Conservation (phyloP, 1,140 invertebrate species). For the Calliphora vicina region DNA sequence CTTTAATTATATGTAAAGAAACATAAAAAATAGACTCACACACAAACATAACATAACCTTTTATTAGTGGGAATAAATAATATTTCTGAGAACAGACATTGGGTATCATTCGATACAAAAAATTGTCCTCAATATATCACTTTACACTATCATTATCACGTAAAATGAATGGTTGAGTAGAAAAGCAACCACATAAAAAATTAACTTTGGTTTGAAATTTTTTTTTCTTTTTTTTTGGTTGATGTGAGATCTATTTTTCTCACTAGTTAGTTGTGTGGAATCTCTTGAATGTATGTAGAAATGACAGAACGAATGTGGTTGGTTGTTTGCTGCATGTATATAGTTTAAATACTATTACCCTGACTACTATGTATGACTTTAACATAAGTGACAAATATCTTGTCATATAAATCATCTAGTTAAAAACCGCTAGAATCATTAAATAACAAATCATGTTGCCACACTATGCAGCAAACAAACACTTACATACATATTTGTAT, state of each 20-base stretch:
- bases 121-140: constrained; percentile 34
- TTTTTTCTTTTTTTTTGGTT: not conserved
- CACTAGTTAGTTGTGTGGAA: not conserved
- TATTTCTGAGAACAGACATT: not conserved
- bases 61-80: constrained; percentile 26
- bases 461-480: not conserved
- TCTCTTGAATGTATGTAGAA: not conserved
- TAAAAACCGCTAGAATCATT: constrained; percentile 33
- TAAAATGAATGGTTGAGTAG: not conserved
- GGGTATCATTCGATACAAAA: not conserved
- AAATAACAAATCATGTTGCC: constrained; percentile 32
- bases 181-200: not conserved
- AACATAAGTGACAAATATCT: constrained; percentile 30
- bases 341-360: not conserved
- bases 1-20: not conserved
- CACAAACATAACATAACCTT: not conserved
- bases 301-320: too few species aligned
- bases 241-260: constrained; percentile 1
- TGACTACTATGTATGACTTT: not conserved
- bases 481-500: not conserved
- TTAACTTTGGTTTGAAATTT: not conserved
- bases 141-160: constrained; percentile 34
- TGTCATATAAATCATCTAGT: constrained; percentile 29
- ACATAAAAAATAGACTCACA: not conserved
- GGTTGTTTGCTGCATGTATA: too few species aligned